These are phyloP conservation scores for Caligus rogercresseyi DNA, from an alignment of 1,140 invertebrate species.

Conservation along the genomic window DNA sequence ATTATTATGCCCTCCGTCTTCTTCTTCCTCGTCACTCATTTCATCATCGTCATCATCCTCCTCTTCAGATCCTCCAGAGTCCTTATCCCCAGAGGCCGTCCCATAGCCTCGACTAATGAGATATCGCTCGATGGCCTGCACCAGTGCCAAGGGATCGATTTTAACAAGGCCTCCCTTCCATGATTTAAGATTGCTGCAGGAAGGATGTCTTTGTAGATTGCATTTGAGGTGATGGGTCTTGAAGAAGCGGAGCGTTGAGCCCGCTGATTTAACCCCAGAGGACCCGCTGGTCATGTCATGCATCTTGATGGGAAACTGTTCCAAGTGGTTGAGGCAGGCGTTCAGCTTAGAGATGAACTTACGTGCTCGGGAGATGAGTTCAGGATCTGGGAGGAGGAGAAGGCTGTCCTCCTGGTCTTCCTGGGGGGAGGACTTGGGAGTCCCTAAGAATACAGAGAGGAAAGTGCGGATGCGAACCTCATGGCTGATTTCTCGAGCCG, in stretches of 20 bases:
- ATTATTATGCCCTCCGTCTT: no score
- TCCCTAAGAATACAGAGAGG: constrained; percentile 73
- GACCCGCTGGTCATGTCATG: constrained; percentile 41
- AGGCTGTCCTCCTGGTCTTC: background rate
- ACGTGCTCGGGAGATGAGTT: constrained; percentile 45
- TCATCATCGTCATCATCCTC: constrained; percentile 26
- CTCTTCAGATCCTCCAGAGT: constrained; percentile 39
- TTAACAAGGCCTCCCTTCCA: constrained; percentile 98
- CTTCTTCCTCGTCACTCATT: constrained; percentile 17
- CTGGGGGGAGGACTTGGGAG: constrained; percentile 39
- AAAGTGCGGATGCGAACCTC: constrained; percentile 68
- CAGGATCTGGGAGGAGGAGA: constrained; percentile 25
- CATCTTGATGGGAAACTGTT: constrained; percentile 95
- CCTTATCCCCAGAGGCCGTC: constrained; percentile 52
- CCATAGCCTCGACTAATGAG: constrained; percentile 75
- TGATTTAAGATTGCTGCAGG: constrained; percentile 77
- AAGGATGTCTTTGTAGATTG: constrained; percentile 82
- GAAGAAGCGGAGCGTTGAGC: constrained; percentile 90
- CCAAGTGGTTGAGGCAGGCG: constrained; percentile 86
- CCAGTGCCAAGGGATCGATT: constrained; percentile 90
- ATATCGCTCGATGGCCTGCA: constrained; percentile 88
- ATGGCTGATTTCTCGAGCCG: constrained; percentile 27
- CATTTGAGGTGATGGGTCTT: constrained; percentile 92
- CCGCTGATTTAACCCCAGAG: constrained; percentile 41
- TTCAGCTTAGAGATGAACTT: constrained; percentile 76